Evolutionary conservation across 2,888 invertebrate genomes (phyloP).

Genomic region (Azorinus chamasolen): DNA sequence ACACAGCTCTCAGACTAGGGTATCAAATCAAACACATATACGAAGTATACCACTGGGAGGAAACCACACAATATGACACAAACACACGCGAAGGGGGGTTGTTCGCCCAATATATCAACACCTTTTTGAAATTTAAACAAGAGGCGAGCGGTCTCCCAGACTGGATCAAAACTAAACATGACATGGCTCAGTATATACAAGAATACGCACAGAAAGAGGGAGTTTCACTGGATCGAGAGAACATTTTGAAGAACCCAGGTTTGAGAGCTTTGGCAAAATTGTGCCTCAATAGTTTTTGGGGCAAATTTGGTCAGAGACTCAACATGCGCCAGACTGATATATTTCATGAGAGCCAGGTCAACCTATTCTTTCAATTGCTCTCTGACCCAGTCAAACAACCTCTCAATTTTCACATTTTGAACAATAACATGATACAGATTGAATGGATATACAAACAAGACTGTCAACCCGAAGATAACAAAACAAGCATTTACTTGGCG

Average conservation of each 20-base stretch:
- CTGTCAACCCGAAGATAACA: conserved; percentile 31
- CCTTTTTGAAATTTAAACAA: conserved; percentile 44
- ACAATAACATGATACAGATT: conserved; percentile 37
- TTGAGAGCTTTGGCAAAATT: conserved; percentile 37
- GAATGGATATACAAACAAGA: conserved; percentile 53
- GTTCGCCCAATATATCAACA: conserved; percentile 79
- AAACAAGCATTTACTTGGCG: conserved; percentile 43
- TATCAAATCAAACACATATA: conserved; percentile 80
- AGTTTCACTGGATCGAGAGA: conserved; percentile 29
- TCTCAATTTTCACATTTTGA: conserved; percentile 25
- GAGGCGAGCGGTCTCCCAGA: conserved; percentile 55
- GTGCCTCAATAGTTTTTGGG: conserved; percentile 45
- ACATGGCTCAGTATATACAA: conserved; percentile 18
- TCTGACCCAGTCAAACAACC: conserved; percentile 29
- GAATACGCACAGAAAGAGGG: conserved; percentile 39
- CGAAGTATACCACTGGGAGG: conserved; percentile 81
- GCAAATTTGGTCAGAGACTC: conserved; percentile 40
- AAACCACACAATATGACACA: conserved; percentile 56
- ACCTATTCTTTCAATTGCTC: conserved; percentile 38
- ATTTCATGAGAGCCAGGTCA: conserved; percentile 27
- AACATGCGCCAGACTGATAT: conserved; percentile 35
- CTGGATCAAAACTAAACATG: conserved; percentile 42
- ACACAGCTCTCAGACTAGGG: conserved; percentile 68
- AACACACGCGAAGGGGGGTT: conserved; percentile 62
- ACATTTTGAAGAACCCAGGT: conserved; percentile 42